Base-by-base conservation (phyloP, 2,888 invertebrate genomes). In the Diadegma fenestrale region DNA sequence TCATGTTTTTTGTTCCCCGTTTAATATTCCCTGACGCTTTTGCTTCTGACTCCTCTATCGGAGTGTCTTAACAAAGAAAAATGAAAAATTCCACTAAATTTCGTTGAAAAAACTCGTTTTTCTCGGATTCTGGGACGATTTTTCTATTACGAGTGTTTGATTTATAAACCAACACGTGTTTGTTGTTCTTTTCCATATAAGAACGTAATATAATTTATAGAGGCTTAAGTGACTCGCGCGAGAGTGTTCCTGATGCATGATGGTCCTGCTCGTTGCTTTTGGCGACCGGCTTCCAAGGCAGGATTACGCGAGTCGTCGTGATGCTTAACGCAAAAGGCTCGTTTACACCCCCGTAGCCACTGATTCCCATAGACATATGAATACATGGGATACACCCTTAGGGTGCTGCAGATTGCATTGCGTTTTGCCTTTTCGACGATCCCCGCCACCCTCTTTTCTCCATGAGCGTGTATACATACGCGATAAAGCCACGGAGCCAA, bases 191-290 rank as follows among this genome's bases (percentile, higher is more conserved):
- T 58, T 54, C 22, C 54, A 26, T 58, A 43, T 66, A 30, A 81
- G 84, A 87, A 87, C 86, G 82, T 86, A 87, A 87, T 88, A 88
- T 85, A 82, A 86, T 79, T 80, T 80, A 77, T 78, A 71, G 77
- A 61, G 61, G 83, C 83, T 79, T 69, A 71, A 69, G 80, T 61
- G 79, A 80, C 72, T 85, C 66, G 81, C 73, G 68, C 33, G 5
- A 33, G 33, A 58, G 84, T 85, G 83, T 84, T 75, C 37, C 37
- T 37, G 37, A 2, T n/a, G n/a, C n/a, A n/a, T n/a, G n/a, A 4
- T 69, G 81, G 79, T 63, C 68, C 61, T 58, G 61, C 58, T 41
- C 45, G 26, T 41, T 33, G 30, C 33, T 26, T n/a, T 43, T 22
- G 82, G 68, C 77, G 77, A 80, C 45, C n/a, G 68, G 72, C 80